Conservation (phyloP, 1,140 invertebrate species). For the Zaprionus gabonicus region DNA sequence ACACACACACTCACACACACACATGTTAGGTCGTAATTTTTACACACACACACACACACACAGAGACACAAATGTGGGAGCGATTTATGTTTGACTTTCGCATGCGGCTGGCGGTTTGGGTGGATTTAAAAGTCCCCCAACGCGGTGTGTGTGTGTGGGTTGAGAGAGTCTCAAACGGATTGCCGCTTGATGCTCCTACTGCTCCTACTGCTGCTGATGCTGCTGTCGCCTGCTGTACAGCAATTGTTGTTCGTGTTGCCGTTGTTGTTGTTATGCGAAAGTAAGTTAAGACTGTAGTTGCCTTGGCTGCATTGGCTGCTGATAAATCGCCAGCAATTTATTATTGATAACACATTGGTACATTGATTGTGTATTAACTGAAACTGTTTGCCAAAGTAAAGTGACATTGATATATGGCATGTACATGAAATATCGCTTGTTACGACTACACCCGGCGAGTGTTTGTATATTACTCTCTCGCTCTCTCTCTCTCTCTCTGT, state of each 20-base stretch:
- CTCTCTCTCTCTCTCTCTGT: neutral
- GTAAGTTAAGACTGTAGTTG: conserved; percentile 73
- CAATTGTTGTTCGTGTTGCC: conserved; percentile 9
- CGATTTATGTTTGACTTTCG: conserved; percentile 82
- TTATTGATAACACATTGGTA: conserved; percentile 83
- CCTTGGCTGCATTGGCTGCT: conserved; percentile 69
- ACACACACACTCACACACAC: conserved; percentile 30
- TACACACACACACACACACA: conserved; percentile 50
- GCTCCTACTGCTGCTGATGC: conserved; percentile 13
- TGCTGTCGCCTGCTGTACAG: conserved; percentile 18
- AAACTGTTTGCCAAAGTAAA: conserved; percentile 83
- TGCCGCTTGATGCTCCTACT: conserved; percentile 30
- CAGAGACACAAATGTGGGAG: conserved; percentile 41
- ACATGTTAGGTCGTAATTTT: conserved; percentile 64
- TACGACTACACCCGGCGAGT: conserved; percentile 48
- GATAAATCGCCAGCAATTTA: conserved; percentile 82
- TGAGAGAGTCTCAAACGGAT: conserved; percentile 48
- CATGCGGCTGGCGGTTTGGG: conserved; percentile 71
- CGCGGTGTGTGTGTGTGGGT: conserved; percentile 13
- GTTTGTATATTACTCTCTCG: conserved; percentile 37
- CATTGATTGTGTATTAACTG: conserved; percentile 83
- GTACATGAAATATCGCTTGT: conserved; percentile 82
- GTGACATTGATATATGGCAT: conserved; percentile 82
- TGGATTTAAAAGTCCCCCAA: conserved; percentile 62
- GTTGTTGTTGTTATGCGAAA: conserved; percentile 30